These are phyloP conservation scores for Ceratosolen fusciceps DNA, from an alignment of 1,140 invertebrate species.

Conservation along the genomic window DNA sequence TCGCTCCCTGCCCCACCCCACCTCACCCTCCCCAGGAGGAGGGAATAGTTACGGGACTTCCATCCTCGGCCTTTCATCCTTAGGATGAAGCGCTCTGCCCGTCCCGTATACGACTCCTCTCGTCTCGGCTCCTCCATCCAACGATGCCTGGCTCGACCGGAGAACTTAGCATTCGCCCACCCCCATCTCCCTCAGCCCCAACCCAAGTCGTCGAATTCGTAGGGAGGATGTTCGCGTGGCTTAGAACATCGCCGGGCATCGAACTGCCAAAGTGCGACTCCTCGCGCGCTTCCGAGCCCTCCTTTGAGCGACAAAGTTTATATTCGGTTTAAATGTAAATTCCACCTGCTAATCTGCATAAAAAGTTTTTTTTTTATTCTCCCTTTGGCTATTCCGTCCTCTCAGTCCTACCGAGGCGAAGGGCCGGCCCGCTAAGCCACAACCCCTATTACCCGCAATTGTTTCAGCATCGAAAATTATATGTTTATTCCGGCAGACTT, in stretches of 20 bases:
- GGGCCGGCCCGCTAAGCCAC: too few species aligned
- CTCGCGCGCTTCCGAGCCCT: not conserved
- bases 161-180: not conserved
- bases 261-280: not conserved
- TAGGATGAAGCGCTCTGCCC: not conserved
- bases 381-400: not conserved
- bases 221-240: not conserved
- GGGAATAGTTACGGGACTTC: not conserved
- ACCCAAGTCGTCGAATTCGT: not conserved
- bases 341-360: not conserved
- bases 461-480: not conserved
- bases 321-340: conserved; percentile 24
- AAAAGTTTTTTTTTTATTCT: not conserved
- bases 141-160: not conserved
- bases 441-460: not conserved
- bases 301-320: not conserved
- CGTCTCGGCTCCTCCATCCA: too few species aligned
- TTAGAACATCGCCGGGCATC: not conserved
- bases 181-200: not conserved
- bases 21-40: too few species aligned
- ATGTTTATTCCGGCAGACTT: too few species aligned
- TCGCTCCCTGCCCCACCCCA: too few species aligned
- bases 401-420: not conserved
- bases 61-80: not conserved
- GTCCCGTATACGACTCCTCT: too few species aligned